Conservation (phyloP, 1,140 invertebrate genomes). For the Drosophila sproati region DNA sequence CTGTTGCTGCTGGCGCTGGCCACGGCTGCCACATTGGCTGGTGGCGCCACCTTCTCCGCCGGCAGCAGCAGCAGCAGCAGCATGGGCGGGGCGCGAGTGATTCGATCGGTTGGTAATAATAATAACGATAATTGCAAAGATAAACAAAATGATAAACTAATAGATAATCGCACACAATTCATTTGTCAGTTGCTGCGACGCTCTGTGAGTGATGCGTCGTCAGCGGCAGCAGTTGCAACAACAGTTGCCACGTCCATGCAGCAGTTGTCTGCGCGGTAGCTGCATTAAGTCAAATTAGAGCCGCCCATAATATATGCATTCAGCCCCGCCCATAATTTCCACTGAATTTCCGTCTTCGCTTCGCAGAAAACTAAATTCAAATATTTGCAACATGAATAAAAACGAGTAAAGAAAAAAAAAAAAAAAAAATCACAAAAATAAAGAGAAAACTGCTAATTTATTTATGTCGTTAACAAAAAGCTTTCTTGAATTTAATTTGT, state of each 20-base stretch:
- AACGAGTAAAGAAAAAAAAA: conserved; percentile 32
- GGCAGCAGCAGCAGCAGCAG: conserved; percentile 40
- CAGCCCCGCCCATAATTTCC: conserved; percentile 57
- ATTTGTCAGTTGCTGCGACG: conserved; percentile 27
- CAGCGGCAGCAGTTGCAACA: conserved; percentile 15
- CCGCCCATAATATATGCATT: conserved; percentile 30
- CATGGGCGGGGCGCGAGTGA: conserved; percentile 36
- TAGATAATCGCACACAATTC: conserved; percentile 22
- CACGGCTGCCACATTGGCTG: conserved; percentile 61
- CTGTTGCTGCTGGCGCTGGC: conserved; percentile 64
- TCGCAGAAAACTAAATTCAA: conserved; percentile 53
- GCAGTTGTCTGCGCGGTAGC: conserved; percentile 66
- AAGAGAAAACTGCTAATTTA: conserved; percentile 55
- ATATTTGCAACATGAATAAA: conserved; percentile 25
- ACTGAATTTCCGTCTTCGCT: conserved; percentile 77
- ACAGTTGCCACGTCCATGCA: conserved; percentile 18
- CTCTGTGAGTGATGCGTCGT: conserved; percentile 8
- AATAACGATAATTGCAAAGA: conserved; percentile 21
- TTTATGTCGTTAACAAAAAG: conserved; percentile 75
- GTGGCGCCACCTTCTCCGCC: conserved; percentile 11
- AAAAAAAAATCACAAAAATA: conserved; percentile 16
- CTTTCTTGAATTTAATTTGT: conserved; percentile 81
- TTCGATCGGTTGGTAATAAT: conserved; percentile 18
- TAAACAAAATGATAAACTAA: neutral
- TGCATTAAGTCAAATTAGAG: conserved; percentile 69